Evolutionary conservation across 2,888 invertebrate genomes (phyloP), one percentile per base, ranked within the genome.

Genomic region (Latrodectus elegans): DNA sequence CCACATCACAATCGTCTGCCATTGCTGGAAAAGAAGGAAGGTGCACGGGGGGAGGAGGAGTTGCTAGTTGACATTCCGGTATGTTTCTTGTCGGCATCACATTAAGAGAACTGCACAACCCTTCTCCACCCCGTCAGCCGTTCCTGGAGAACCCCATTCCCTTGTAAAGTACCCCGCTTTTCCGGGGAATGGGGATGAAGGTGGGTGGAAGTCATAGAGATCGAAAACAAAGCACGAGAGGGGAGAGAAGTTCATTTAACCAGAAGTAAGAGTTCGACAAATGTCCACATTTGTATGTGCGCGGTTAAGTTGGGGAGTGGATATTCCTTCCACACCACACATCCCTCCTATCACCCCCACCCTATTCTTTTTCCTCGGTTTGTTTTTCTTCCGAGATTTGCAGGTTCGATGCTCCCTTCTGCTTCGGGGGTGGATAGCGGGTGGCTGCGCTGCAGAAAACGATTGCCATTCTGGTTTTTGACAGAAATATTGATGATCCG

Each of bases 231-330:
- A 71, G 71, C 51, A 49, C n/a, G 51, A n/a, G 9, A 8, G 49
- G n/a, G 71, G 71, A n/a, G 71, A 22, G 26, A 26, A 53, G 73
- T 72, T 72, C 80, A 80, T 72, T 72, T 72, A 60, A 49, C 80
- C 64, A 52, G 64, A 72, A 80, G 64, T 70, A 71, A 70, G 55
- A 53, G 70, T 80, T 80, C 80, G 80, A 80, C 80, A 80, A 80
- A 80, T 80, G 72, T 22, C 55, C n/a, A 22, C 80, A 80, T 80
- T 80, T 80, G 80, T 80, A 80, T 80, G 80, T 72, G 64, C 55
- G 71, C 26, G 26, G 68, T 49, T 17, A 64, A 67, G 67, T 70
- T 70, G n/a, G 60, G 38, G 60, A 60, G 60, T 60, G 60, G 67
- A 68, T 49, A 51, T 51, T 71, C 49, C 71, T 12, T 49, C 51